Evolutionary conservation across 1,140 invertebrate genomes (phyloP), one percentile per base, ranked within the genome.

Genomic region (Acromyrmex echinatior): DNA sequence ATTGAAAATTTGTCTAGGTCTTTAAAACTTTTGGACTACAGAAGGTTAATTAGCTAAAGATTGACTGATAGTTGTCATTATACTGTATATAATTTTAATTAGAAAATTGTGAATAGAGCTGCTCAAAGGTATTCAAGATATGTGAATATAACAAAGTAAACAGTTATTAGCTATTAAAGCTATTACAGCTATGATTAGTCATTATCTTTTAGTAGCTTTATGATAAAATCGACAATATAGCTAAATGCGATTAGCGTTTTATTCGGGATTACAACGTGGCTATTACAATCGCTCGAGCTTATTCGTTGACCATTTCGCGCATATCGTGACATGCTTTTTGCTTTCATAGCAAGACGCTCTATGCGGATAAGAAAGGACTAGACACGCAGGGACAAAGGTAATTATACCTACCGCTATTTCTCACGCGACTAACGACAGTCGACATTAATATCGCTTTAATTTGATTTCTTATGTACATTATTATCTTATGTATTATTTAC

Each of bases 401-500:
- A 84, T 84, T 84, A 84, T 62, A 35, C 70, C 70, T 62, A 73
- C 70, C 56, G 56, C 56, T 84, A 84, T 84, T 76, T 74, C 80
- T 84, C 80, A 84, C 70, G 80, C 80, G 70, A 84, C 80, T 84
- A 84, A 84, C 80, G 80, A 84, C 68, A 82, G 35, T 82, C 80
- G 56, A 82, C 80, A 62, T 76, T 84, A 84, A 84, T 84, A 84
- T 76, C 80, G 70, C 45, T 31, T 84, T 76, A 76, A 84, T 84
- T 84, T 70, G 68, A 51, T 70, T 84, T 84, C 56, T 84, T n/a
- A n/a, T n/a, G n/a, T n/a, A n/a, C n/a, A n/a, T n/a, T n/a, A n/a
- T n/a, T n/a, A n/a, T n/a, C n/a, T n/a, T n/a, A n/a, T n/a, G n/a
- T n/a, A n/a, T n/a, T n/a, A n/a, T n/a, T n/a, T n/a, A n/a, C n/a